Percentiles rank a stretch among this genome's conserved stretches.
phyloP scores from a whole-genome alignment of 1,140 invertebrate genomes.

The Leptinotarsa lineolata region DNA sequence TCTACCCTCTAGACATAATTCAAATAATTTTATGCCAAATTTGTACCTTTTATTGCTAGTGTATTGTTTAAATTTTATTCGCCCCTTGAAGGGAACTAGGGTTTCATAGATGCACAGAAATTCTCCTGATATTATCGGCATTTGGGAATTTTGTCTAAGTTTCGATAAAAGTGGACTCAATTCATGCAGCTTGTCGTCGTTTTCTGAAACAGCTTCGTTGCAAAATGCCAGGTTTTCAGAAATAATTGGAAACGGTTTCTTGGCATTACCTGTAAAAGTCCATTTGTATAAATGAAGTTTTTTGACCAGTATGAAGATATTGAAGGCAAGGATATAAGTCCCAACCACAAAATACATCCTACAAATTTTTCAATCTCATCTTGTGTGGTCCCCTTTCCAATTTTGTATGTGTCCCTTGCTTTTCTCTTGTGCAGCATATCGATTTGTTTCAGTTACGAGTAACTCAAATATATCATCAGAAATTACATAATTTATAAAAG shows the following conservation, averaged over 20 bases:
- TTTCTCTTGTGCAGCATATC: slow-evolving; percentile 1
- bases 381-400: slow-evolving; percentile 7
- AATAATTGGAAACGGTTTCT: slow-evolving; percentile 46
- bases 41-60: slow-evolving; percentile 43
- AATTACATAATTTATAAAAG: background rate
- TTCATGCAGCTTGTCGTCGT: slow-evolving; percentile 41
- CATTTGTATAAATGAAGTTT: slow-evolving; percentile 31
- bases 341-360: slow-evolving; percentile 18
- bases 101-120: slow-evolving; percentile 41
- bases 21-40: slow-evolving; percentile 20
- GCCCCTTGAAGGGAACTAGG: slow-evolving; percentile 53
- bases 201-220: slow-evolving; percentile 34
- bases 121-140: slow-evolving; percentile 27
- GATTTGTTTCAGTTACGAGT: slow-evolving; percentile 10
- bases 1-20: background rate
- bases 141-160: slow-evolving; percentile 34
- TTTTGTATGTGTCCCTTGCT: background rate
- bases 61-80: slow-evolving; percentile 55
- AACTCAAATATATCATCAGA: slow-evolving; percentile 10
- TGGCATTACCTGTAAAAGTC: slow-evolving; percentile 36
- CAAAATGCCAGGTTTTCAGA: slow-evolving; percentile 41
- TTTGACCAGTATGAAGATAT: slow-evolving; percentile 33
- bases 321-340: slow-evolving; percentile 23
- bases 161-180: slow-evolving; percentile 36
- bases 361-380: slow-evolving; percentile 9